phyloP scores from a whole-genome alignment of 2,797 vertebrate genomes.

The Etheostoma nigrum region DNA sequence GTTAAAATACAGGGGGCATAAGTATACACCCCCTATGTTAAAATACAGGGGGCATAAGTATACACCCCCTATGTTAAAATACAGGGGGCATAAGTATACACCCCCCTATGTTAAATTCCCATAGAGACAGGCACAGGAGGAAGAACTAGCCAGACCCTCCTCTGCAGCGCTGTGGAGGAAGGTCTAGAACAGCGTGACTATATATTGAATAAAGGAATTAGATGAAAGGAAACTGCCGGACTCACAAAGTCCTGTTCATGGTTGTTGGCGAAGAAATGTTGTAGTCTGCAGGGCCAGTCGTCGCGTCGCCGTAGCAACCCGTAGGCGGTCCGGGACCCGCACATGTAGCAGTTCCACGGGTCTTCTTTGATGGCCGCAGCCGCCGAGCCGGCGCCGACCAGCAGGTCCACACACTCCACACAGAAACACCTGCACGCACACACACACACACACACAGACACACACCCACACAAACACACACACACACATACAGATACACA shows the following conservation, averaged over 20 bases:
- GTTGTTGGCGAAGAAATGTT: conserved; percentile 95
- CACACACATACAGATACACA: neutral
- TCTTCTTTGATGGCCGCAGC: conserved; percentile 90
- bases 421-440: conserved; percentile 94
- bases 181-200: too few relatives aligned
- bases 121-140: too few relatives aligned
- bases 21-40: too few relatives aligned
- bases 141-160: too few relatives aligned
- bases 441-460: conserved; percentile 36
- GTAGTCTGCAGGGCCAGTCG: conserved; percentile 92
- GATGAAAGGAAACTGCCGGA: neutral
- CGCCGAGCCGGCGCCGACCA: conserved; percentile 91
- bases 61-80: too few relatives aligned
- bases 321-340: conserved; percentile 83
- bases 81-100: too few relatives aligned
- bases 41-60: too few relatives aligned
- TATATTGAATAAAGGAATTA: too few relatives aligned
- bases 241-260: conserved; percentile 93
- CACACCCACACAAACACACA: neutral
- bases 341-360: conserved; percentile 98
- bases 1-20: too few relatives aligned
- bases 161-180: too few relatives aligned
- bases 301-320: conserved; percentile 90
- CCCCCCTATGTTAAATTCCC: too few relatives aligned
- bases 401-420: conserved; percentile 93